Base-by-base conservation (phyloP, 2,113 vertebrate genomes). In the Erpornis zantholeuca region DNA sequence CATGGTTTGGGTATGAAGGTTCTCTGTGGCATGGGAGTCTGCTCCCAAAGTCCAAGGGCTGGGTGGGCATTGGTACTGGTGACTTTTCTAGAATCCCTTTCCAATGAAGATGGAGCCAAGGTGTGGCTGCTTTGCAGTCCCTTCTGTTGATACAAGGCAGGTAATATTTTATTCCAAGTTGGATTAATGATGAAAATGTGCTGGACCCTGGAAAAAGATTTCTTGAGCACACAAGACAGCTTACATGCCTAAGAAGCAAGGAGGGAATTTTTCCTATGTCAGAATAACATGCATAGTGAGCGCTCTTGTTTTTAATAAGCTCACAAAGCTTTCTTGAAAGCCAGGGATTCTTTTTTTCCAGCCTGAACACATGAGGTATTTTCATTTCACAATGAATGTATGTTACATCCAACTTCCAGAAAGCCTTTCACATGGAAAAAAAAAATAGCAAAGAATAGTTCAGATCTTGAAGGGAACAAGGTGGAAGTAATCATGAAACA, bases 261-360 rank as follows among this genome's bases (percentile, higher is more conserved):
- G 33, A 82, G 83, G 78, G 94, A 92, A 72, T 91, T 91, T 93
- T 95, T 95, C 83, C 52, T 92, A 95, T 96, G 95, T 88, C 95
- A 93, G 65, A 49, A 44, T 2, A 23, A 86, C 44, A 57, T 0
- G 4, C 89, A 63, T 78, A 90, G 77, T 0, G 2, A 92, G 87
- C 3, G 2, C 66, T 96, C 78, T 91, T 86, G 89, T 91, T 96
- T 94, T 94, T 86, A 97, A 90, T 89, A 95, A 96, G 85, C 88
- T 94, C 76, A 69, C 87, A 96, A 96, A 97, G 96, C 95, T 96
- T 91, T 94, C 78, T 94, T 75, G 65, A 95, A 97, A 97, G 94
- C 93, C 88, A 92, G 71, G 75, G 84, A 83, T 83, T 89, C n/a
- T n/a, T 94, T 92, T 94, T 92, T 94, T 69, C 86, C 72, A 86